Evolutionary conservation across 2,888 invertebrate species (phyloP).

Genomic region (Lampropteryx suffumata): DNA sequence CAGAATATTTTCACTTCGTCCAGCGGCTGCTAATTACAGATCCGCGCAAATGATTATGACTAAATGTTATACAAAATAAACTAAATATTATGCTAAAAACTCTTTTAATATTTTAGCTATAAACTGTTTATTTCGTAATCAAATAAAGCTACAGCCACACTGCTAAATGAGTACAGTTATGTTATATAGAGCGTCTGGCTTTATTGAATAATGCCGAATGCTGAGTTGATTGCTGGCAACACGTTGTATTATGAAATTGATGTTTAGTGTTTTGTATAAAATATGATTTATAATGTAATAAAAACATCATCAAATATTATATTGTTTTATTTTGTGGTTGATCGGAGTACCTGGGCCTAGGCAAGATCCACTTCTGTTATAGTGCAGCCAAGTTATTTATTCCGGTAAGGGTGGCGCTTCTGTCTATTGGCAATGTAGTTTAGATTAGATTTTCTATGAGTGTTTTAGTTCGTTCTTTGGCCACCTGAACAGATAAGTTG

Average conservation of each 20-base stretch:
- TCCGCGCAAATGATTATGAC: slow-evolving; percentile 3
- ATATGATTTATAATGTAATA: slow-evolving; percentile 18
- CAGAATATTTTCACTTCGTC: slow-evolving; percentile 31
- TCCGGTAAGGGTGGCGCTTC: no score
- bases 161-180: slow-evolving; percentile 1
- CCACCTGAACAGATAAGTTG: no score
- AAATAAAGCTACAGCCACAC: no score
- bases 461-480: no score
- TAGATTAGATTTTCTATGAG: no score
- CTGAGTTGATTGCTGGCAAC: neutral
- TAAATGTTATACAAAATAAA: neutral
- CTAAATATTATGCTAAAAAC: neutral
- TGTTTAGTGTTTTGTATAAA: slow-evolving; percentile 26
- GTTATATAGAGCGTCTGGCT: slow-evolving; percentile 12
- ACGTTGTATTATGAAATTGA: slow-evolving; percentile 20
- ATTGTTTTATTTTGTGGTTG: slow-evolving; percentile 18
- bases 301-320: slow-evolving; percentile 18
- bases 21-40: slow-evolving; percentile 11
- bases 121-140: no score
- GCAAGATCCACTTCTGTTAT: no score
- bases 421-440: no score
- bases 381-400: no score
- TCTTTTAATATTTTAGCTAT: neutral
- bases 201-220: slow-evolving; percentile 8
- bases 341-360: no score